A percentile compares a stretch with the other conserved stretches of the same genome.
Conservation (phyloP, 2,888 invertebrate species). For the Colletes collaris region DNA sequence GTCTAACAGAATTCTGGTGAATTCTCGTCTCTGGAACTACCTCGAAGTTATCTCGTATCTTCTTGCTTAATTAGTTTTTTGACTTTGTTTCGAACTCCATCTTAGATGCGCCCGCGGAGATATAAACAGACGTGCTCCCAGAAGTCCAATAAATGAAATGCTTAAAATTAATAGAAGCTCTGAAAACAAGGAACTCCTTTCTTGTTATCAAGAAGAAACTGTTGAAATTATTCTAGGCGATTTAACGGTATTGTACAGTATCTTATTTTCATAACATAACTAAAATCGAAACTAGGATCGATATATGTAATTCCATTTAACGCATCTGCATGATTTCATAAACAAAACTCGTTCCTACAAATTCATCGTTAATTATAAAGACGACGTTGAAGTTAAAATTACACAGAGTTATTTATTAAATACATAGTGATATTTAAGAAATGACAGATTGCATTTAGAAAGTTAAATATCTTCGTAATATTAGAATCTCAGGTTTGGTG, state of each 20-base stretch:
- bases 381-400: no score
- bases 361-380: no score
- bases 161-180: conserved; percentile 16
- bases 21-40: conserved; percentile 31
- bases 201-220: not conserved
- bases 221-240: conserved; percentile 1
- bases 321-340: no score
- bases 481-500: not conserved
- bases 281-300: no score
- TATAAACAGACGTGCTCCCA: conserved; percentile 20
- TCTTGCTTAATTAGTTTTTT: conserved; percentile 45
- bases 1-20: conserved; percentile 13
- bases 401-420: no score
- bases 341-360: no score
- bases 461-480: no score
- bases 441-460: no score
- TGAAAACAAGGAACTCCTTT: not conserved
- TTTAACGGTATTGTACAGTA: not conserved
- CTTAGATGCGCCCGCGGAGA: conserved; percentile 16
- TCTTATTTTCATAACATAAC: not conserved
- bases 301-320: no score
- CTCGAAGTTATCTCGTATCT: conserved; percentile 27
- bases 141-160: conserved; percentile 24
- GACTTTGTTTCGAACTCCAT: conserved; percentile 37
- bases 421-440: no score